These are phyloP conservation scores for Suillia variegata DNA, from an alignment of 2,888 invertebrate species.

Conservation along the genomic window DNA sequence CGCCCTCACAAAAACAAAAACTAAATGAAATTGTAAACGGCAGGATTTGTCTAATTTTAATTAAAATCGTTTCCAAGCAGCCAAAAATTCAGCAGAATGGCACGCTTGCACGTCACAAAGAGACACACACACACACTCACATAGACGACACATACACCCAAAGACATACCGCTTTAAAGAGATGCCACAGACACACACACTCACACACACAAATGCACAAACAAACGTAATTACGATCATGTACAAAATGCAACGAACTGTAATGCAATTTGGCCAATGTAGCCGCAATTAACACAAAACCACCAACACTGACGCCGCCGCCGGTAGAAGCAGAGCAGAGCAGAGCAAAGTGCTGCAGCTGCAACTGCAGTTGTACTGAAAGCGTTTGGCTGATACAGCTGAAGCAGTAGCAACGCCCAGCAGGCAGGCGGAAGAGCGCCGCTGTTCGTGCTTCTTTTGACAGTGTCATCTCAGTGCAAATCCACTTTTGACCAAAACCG, in stretches of 20 bases:
- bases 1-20: not conserved
- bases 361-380: not conserved
- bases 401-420: not conserved
- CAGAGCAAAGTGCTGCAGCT: too few species aligned
- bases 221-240: not conserved
- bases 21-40: conserved; percentile 7
- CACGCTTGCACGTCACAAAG: not conserved
- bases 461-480: too few species aligned
- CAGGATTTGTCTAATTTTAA: conserved; percentile 43
- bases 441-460: too few species aligned
- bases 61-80: conserved; percentile 34
- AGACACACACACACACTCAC: not conserved
- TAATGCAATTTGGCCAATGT: conserved; percentile 46
- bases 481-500: too few species aligned
- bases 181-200: not conserved
- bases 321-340: not conserved
- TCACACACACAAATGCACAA: not conserved
- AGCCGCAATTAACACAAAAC: conserved; percentile 52
- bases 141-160: not conserved
- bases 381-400: not conserved
- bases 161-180: not conserved
- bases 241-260: conserved; percentile 1
- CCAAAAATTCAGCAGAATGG: not conserved
- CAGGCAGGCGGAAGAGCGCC: too few species aligned
- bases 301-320: conserved; percentile 7